Percentiles rank a stretch among this genome's conserved stretches.
Conservation (phyloP, 2,113 vertebrate genomes). For the Ramphastos sulfuratus region DNA sequence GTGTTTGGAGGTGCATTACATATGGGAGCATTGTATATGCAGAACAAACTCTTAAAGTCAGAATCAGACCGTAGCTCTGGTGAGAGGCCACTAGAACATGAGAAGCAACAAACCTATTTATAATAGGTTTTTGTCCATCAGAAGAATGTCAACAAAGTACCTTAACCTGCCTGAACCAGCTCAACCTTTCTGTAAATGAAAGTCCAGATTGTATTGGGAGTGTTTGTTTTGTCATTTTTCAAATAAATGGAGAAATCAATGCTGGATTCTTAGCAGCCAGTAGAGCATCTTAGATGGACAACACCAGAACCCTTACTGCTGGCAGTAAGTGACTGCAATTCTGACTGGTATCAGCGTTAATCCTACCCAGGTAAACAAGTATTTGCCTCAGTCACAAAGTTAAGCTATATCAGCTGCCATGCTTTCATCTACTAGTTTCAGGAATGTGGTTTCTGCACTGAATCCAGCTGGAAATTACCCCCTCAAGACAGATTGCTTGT, state of each 20-base stretch:
- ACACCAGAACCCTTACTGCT: background rate
- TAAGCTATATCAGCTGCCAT: conserved; percentile 5
- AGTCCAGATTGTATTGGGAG: conserved; percentile 13
- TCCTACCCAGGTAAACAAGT: conserved; percentile 41
- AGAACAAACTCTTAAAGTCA: background rate
- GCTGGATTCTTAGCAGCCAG: conserved; percentile 21
- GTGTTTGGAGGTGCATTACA: background rate
- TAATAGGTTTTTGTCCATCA: conserved; percentile 30
- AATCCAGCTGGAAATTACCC: conserved; percentile 31
- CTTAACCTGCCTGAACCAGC: conserved; percentile 34
- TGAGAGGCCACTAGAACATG: background rate
- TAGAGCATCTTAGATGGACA: conserved; percentile 27
- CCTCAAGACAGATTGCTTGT: background rate
- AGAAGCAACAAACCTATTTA: conserved; percentile 39
- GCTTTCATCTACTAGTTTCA: conserved; percentile 48
- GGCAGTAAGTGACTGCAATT: background rate
- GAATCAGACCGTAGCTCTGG: background rate
- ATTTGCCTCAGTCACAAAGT: conserved; percentile 17
- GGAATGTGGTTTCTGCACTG: conserved; percentile 46
- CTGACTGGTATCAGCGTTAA: conserved; percentile 39
- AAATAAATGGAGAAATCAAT: conserved; percentile 32
- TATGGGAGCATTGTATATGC: background rate
- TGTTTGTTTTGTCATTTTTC: conserved; percentile 52
- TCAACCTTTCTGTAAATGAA: conserved; percentile 8
- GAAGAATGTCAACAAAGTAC: conserved; percentile 58